A percentile compares a stretch with the other conserved stretches of the same genome.
Conservation (phyloP, 2,113 vertebrate species). For the Dissostichus mawsoni region DNA sequence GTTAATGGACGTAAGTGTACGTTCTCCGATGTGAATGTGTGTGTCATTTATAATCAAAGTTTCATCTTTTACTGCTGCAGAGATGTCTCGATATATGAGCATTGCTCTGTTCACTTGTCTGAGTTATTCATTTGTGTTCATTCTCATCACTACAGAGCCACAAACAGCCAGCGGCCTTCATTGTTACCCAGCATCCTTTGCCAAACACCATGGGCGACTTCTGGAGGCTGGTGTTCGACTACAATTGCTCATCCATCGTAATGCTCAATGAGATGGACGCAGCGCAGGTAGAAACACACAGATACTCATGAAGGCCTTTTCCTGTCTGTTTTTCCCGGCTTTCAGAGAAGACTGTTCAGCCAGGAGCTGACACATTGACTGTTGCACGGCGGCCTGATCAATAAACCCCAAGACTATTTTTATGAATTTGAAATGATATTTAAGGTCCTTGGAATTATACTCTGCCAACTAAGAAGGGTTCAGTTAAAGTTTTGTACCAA, state of each 20-base stretch:
- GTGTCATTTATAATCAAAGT: too few species aligned
- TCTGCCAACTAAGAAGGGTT: not conserved
- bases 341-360: too few species aligned
- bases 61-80: not conserved
- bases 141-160: slow-evolving; percentile 88
- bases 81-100: not conserved
- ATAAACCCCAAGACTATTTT: not conserved
- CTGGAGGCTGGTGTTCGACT: slow-evolving; percentile 99
- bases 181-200: slow-evolving; percentile 97
- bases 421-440: slow-evolving; percentile 28
- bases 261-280: slow-evolving; percentile 99
- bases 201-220: slow-evolving; percentile 97
- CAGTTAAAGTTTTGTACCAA: slow-evolving; percentile 1
- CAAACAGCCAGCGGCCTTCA: slow-evolving; percentile 98
- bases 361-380: not conserved
- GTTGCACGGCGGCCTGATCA: slow-evolving; percentile 12
- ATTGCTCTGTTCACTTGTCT: not conserved
- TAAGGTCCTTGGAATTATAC: not conserved
- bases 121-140: slow-evolving; percentile 21
- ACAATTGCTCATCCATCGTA: slow-evolving; percentile 97
- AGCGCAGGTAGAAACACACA: slow-evolving; percentile 86
- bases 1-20: slow-evolving; percentile 93
- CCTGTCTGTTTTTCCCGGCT: too few species aligned
- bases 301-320: not conserved
- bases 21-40: not conserved